A percentile compares a stretch with the other conserved stretches of the same genome.
Conservation (phyloP, 2,888 invertebrate species). For the Colletes collaris region DNA sequence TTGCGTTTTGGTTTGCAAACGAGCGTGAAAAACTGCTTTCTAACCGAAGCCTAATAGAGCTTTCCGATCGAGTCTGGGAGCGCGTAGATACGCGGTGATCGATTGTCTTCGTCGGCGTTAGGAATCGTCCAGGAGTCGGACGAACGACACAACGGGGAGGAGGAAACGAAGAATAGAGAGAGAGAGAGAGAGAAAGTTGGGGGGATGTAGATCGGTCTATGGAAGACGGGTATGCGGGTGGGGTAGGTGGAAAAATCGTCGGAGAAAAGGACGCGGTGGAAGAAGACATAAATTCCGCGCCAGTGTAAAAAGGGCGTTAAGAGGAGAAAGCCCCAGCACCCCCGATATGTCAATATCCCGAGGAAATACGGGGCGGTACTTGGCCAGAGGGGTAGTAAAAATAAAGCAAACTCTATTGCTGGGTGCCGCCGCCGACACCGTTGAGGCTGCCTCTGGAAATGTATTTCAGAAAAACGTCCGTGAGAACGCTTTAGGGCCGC, state of each 20-base stretch:
- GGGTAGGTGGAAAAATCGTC: slow-evolving; percentile 15
- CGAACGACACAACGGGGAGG: slow-evolving; percentile 1
- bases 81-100: slow-evolving; percentile 67
- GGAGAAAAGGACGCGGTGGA: slow-evolving; percentile 46
- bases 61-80: slow-evolving; percentile 70
- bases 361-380: slow-evolving; percentile 73
- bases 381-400: slow-evolving; percentile 75
- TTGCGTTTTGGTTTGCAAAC: too few species aligned
- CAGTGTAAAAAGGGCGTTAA: slow-evolving; percentile 75
- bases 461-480: slow-evolving; percentile 67
- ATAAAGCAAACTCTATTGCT: slow-evolving; percentile 77
- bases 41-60: slow-evolving; percentile 68
- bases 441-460: slow-evolving; percentile 54
- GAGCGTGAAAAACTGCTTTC: slow-evolving; percentile 21
- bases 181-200: not conserved
- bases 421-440: slow-evolving; percentile 54
- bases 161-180: not conserved
- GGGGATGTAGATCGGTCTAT: slow-evolving; percentile 20
- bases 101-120: slow-evolving; percentile 57
- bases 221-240: not conserved
- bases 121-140: slow-evolving; percentile 15
- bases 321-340: slow-evolving; percentile 70
- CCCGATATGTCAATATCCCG: slow-evolving; percentile 77
- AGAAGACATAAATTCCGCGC: slow-evolving; percentile 75
- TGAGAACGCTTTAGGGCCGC: slow-evolving; percentile 48